These are phyloP conservation scores for Apamea monoglypha DNA, from an alignment of 2,888 invertebrate species.

Conservation along the genomic window DNA sequence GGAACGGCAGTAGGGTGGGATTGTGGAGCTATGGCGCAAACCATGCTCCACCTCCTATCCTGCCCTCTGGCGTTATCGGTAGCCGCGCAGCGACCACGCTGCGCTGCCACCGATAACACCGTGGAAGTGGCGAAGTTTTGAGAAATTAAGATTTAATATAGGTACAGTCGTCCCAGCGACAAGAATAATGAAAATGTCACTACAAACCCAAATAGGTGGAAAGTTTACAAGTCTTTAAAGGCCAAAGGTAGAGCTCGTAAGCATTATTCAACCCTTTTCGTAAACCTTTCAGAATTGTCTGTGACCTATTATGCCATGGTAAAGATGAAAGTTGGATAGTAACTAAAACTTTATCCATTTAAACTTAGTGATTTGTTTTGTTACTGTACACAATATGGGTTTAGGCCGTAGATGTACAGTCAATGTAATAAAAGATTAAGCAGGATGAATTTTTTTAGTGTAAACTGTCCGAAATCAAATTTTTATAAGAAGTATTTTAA, in stretches of 20 bases:
- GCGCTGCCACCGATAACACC: too few relatives aligned
- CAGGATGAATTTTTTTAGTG: too few relatives aligned
- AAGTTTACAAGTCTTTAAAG: slow-evolving; percentile 2
- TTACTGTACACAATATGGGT: not conserved
- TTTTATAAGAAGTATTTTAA: too few relatives aligned
- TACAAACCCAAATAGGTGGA: not conserved
- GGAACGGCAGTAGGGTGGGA: too few relatives aligned
- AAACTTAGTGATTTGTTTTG: slow-evolving; percentile 19
- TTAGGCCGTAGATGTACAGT: not conserved
- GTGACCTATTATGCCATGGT: not conserved
- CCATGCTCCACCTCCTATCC: too few relatives aligned
- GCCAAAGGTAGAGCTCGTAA: not conserved
- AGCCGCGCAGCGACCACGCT: too few relatives aligned
- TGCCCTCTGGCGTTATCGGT: too few relatives aligned
- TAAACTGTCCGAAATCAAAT: too few relatives aligned
- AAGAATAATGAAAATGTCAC: slow-evolving; percentile 2
- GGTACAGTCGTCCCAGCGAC: too few relatives aligned
- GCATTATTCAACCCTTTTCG: slow-evolving; percentile 18
- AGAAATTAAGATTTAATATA: too few relatives aligned
- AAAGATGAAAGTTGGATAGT: not conserved
- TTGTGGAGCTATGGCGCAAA: too few relatives aligned
- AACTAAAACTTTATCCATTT: slow-evolving; percentile 22
- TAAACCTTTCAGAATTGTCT: slow-evolving; percentile 6
- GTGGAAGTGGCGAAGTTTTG: too few relatives aligned
- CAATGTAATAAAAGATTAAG: not conserved